phyloP scores from a whole-genome alignment of 2,797 vertebrate species.

The Anableps anableps region DNA sequence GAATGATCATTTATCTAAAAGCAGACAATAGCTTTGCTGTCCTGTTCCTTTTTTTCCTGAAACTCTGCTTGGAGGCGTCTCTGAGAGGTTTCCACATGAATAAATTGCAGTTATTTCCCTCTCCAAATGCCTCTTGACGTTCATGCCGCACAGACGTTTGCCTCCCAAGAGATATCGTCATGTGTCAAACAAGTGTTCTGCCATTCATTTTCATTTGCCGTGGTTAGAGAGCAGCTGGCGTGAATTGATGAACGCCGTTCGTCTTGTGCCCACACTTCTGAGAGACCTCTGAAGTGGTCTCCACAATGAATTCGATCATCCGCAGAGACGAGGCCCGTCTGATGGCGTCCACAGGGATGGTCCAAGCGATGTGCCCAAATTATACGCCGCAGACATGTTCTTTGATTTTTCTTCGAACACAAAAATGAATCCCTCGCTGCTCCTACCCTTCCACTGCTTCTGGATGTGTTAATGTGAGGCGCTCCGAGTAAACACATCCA shows the following conservation, averaged over 20 bases:
- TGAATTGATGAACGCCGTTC: slow-evolving; percentile 66
- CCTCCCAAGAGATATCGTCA: slow-evolving; percentile 48
- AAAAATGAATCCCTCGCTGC: neutral
- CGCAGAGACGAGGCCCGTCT: slow-evolving; percentile 25
- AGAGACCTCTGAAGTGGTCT: slow-evolving; percentile 55
- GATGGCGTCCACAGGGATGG: slow-evolving; percentile 34
- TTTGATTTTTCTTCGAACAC: slow-evolving; percentile 14
- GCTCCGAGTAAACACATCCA: slow-evolving; percentile 54
- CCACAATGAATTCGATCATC: slow-evolving; percentile 52
- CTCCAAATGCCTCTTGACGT: slow-evolving; percentile 31
- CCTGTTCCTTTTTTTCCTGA: neutral
- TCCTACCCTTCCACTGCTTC: neutral
- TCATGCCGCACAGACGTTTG: slow-evolving; percentile 29
- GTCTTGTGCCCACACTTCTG: slow-evolving; percentile 53
- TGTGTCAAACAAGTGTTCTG: slow-evolving; percentile 46
- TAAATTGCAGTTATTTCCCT: slow-evolving; percentile 19
- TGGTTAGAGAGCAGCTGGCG: slow-evolving; percentile 55
- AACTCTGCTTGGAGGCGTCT: neutral
- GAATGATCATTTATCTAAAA: neutral
- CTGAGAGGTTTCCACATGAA: slow-evolving; percentile 37
- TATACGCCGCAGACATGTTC: slow-evolving; percentile 36
- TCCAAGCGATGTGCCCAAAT: slow-evolving; percentile 49
- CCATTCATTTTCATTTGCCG: slow-evolving; percentile 66
- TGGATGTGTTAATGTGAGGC: slow-evolving; percentile 20
- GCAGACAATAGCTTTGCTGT: neutral